phyloP scores from a whole-genome alignment of 2,888 invertebrate species.

The Dicyrtomina minuta region DNA sequence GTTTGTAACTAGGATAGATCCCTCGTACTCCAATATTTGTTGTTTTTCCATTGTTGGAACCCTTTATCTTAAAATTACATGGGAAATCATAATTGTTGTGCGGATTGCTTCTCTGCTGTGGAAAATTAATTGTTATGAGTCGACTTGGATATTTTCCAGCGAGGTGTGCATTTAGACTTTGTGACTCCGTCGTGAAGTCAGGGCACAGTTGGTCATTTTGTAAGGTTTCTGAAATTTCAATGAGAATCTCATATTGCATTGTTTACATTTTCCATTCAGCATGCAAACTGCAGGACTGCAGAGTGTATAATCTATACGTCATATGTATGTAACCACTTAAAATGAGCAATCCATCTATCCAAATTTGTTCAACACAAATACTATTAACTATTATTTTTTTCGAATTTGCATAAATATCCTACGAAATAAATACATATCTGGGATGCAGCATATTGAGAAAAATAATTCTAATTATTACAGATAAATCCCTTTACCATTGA shows the following conservation, averaged over 20 bases:
- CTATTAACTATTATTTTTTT: too few species aligned
- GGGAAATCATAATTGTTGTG: constrained; percentile 27
- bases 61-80: constrained; percentile 34
- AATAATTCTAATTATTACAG: too few species aligned
- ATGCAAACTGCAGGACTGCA: background rate
- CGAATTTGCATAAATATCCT: too few species aligned
- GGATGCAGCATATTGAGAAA: too few species aligned
- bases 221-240: constrained; percentile 21
- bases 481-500: too few species aligned
- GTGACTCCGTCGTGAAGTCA: constrained; percentile 13
- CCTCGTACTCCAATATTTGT: constrained; percentile 31
- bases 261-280: background rate
- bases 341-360: too few species aligned
- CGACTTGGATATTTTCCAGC: constrained; percentile 21
- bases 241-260: background rate
- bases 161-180: background rate
- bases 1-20: constrained; percentile 12
- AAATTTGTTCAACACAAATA: too few species aligned
- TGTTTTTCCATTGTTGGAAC: background rate
- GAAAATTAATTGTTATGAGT: constrained; percentile 28
- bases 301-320: too few species aligned
- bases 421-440: too few species aligned
- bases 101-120: constrained; percentile 12
- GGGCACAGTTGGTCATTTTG: constrained; percentile 30
- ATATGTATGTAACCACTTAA: too few species aligned